These are phyloP conservation scores for Holothuria scabra DNA, from an alignment of 53 echinoderm and acorn worm species.

Conservation along the genomic window DNA sequence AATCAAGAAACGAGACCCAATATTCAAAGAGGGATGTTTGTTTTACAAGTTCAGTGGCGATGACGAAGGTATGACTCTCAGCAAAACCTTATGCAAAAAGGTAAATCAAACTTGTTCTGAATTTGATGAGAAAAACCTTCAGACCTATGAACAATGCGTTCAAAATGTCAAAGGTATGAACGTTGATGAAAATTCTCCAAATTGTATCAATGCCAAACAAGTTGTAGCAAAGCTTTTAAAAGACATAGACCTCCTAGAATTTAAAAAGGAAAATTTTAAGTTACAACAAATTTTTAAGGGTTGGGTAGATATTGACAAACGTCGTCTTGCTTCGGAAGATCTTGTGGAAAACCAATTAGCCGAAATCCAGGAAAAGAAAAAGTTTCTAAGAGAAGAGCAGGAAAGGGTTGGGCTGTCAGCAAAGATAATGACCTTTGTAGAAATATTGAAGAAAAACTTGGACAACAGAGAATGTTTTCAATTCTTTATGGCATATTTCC, in stretches of 20 bases:
- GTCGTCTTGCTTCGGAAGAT: conserved; percentile 12
- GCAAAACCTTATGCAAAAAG: background rate
- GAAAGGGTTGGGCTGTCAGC: background rate
- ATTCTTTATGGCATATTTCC: conserved; percentile 9
- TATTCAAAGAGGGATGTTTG: background rate
- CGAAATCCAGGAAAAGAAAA: conserved; percentile 14
- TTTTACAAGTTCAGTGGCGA: conserved; percentile 5
- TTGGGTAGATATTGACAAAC: background rate
- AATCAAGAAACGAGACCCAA: background rate
- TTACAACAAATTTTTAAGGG: background rate
- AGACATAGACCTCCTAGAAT: background rate
- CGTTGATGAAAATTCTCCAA: background rate
- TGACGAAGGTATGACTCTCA: conserved; percentile 16
- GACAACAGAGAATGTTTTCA: background rate
- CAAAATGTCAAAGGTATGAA: background rate
- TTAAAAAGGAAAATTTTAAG: conserved; percentile 19
- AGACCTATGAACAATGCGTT: background rate
- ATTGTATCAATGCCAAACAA: background rate
- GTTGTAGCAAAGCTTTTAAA: background rate
- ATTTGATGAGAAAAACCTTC: too few species aligned
- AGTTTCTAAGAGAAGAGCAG: background rate
- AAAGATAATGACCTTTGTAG: background rate
- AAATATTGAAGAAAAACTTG: background rate
- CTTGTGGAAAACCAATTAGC: conserved; percentile 9
- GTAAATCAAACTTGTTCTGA: too few species aligned